Evolutionary conservation across 1,140 invertebrate species (phyloP).

Genomic region (Zaprionus ornatus): DNA sequence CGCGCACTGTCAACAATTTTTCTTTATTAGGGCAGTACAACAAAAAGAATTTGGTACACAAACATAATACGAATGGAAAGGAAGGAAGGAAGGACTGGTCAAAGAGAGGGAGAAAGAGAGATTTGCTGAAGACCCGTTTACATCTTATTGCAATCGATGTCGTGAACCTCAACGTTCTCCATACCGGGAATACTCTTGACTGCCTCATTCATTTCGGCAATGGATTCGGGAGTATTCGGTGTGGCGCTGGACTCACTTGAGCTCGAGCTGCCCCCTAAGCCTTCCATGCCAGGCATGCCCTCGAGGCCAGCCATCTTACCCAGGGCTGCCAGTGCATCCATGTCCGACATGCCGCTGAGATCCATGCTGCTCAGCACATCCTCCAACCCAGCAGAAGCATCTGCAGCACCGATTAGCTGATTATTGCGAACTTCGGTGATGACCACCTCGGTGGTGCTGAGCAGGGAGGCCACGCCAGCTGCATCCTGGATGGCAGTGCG

Average conservation of each 20-base stretch:
- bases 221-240: neutral
- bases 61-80: neutral
- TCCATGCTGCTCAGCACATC: conserved; percentile 31
- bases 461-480: conserved; percentile 97
- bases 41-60: conserved; percentile 13
- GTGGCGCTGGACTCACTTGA: neutral
- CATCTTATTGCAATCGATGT: conserved; percentile 55
- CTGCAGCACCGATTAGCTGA: conserved; percentile 86
- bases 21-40: conserved; percentile 23
- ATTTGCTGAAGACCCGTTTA: neutral
- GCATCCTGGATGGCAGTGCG: conserved; percentile 98
- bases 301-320: conserved; percentile 54
- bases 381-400: conserved; percentile 85
- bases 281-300: conserved; percentile 40
- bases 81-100: neutral
- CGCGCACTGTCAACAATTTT: conserved; percentile 44
- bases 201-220: conserved; percentile 56
- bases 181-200: conserved; percentile 65
- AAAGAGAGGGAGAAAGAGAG: neutral
- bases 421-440: conserved; percentile 97
- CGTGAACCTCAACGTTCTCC: conserved; percentile 63
- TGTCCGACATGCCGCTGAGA: conserved; percentile 47
- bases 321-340: conserved; percentile 35
- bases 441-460: conserved; percentile 98
- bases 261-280: conserved; percentile 37